A percentile compares a stretch with the other conserved stretches of the same genome.
Evolutionary conservation across 2,888 invertebrate genomes (phyloP).

Genomic region (Catocala nupta): DNA sequence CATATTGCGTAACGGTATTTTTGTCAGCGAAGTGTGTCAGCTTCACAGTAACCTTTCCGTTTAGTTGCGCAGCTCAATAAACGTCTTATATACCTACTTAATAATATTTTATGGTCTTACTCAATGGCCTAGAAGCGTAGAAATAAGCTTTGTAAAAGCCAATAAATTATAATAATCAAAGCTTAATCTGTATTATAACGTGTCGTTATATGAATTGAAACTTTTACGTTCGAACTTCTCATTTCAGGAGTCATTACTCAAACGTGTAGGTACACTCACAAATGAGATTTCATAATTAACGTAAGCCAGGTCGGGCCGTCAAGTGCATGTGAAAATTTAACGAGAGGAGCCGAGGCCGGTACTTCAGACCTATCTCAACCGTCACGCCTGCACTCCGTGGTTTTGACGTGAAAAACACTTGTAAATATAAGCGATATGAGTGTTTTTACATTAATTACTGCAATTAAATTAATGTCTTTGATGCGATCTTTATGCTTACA

Average conservation of each 20-base stretch:
- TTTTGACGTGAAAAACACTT: conserved; percentile 71
- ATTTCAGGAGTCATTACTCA: conserved; percentile 82
- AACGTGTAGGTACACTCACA: conserved; percentile 80
- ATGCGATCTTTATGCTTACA: neutral
- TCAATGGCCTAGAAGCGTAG: neutral
- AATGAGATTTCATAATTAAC: conserved; percentile 87
- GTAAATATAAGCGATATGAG: conserved; percentile 56
- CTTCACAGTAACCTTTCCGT: conserved; percentile 22
- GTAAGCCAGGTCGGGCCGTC: conserved; percentile 83
- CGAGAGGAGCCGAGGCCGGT: conserved; percentile 69
- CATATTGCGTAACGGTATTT: neutral
- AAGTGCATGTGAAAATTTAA: conserved; percentile 87
- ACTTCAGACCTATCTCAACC: conserved; percentile 75
- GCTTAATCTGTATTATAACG: conserved; percentile 40
- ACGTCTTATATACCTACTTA: neutral
- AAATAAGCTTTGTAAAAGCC: neutral
- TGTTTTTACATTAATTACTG: conserved; percentile 58
- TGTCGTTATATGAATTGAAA: conserved; percentile 68
- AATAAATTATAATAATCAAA: conserved; percentile 39
- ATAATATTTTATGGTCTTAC: neutral
- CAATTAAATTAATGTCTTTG: conserved; percentile 53
- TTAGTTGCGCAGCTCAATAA: neutral
- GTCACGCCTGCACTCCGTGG: conserved; percentile 62
- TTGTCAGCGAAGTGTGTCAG: neutral
- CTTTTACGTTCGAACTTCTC: conserved; percentile 74